Evolutionary conservation across 1,140 invertebrate species (phyloP), one percentile per base, ranked within the genome.

Genomic region (Zaprionus davidi): DNA sequence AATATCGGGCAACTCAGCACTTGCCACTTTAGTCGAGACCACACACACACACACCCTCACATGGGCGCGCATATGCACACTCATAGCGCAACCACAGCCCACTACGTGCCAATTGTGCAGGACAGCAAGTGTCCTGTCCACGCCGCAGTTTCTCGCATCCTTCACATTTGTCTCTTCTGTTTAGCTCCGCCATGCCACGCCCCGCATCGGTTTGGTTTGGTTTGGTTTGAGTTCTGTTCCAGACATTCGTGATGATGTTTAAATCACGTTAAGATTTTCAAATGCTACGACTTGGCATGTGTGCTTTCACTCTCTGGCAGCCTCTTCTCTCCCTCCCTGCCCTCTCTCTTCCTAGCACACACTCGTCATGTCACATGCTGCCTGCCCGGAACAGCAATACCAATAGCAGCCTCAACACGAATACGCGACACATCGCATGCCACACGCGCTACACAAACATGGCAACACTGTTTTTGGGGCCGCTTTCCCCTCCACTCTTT

Each of bases 251-350:
- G 70, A 75, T 69, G 79, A 72, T 71, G 78, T 68, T 85, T 86
- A 86, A 85, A 85, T 86, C 82, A 85, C 75, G 79, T 82, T 81
- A 86, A 81, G 82, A 85, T 76, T 85, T 85, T 58, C 82, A 75
- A 73, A 66, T 51, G 64, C 72, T 57, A 72, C 73, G 78, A 71
- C 78, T 81, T 71, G 82, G 82, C 78, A 81, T 84, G 78, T 85
- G 75, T 71, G 75, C 74, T 28, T 63, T 38, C 55, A 46, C 46
- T 13, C 46, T 17, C 56, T 7, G 31, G 7, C 28, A 31, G 28
- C 3, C 31, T 31, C 31, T 3, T 11, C 31, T 2, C 7, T 31
- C 31, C 31, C 31, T 31, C 9, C 9, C 31, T 3, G 5, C 28
- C 7, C 41, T 20, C 15, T 20, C 41, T 9, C n/a, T 17, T n/a